Percentiles rank a stretch among this genome's conserved stretches.
Conservation (phyloP, 2,113 vertebrate species). For the Triplophysa siluroides region DNA sequence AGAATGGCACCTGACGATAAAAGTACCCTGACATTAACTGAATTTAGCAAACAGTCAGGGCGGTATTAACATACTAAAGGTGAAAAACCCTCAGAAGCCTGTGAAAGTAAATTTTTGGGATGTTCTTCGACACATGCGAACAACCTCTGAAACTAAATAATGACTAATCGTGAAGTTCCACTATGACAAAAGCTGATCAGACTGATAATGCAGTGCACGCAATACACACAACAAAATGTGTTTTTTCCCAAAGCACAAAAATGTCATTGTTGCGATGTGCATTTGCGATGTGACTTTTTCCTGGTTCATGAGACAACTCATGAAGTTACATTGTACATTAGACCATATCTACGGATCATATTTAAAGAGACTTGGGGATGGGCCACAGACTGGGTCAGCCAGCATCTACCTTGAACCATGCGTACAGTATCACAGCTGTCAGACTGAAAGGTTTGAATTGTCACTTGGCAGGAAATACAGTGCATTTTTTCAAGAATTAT, state of each 20-base stretch:
- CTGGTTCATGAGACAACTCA: no score
- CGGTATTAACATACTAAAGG: neutral
- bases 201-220: constrained; percentile 18
- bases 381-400: no score
- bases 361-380: no score
- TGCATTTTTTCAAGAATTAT: no score
- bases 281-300: no score
- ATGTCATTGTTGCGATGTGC: neutral
- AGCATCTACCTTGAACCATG: no score
- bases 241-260: neutral
- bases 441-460: no score
- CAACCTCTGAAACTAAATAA: constrained; percentile 22
- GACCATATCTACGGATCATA: no score
- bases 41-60: constrained; percentile 15
- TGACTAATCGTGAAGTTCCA: constrained; percentile 30
- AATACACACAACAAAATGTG: constrained; percentile 4
- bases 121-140: constrained; percentile 5
- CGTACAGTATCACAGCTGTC: no score
- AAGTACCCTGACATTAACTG: constrained; percentile 4
- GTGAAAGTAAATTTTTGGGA: constrained; percentile 9
- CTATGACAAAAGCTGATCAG: constrained; percentile 21
- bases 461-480: no score
- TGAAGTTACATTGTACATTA: no score
- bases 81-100: constrained; percentile 32
- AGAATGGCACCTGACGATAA: constrained; percentile 1